A percentile compares a stretch with the other conserved stretches of the same genome.
Evolutionary conservation across 2,888 invertebrate species (phyloP).

Genomic region (Balanococcus diminutus): DNA sequence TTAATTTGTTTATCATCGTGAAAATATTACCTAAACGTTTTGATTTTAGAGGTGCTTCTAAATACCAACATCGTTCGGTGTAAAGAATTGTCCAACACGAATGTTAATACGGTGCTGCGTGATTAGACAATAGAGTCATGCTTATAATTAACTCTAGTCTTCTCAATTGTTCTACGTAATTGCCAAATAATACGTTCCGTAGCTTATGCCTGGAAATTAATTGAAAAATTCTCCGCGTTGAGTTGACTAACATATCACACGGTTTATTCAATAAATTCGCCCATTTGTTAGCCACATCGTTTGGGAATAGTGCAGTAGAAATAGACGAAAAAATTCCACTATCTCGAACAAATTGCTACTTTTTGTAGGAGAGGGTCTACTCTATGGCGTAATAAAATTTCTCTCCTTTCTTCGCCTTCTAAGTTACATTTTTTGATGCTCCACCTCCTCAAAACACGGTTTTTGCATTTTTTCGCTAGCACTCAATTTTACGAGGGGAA

Average conservation of each 20-base stretch:
- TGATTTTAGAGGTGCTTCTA: not conserved
- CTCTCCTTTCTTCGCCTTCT: too few species aligned
- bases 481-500: too few species aligned
- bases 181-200: not conserved
- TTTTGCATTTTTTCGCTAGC: too few species aligned
- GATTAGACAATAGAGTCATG: constrained; percentile 23
- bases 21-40: not conserved
- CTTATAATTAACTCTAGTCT: constrained; percentile 3
- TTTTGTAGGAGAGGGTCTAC: too few species aligned
- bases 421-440: too few species aligned
- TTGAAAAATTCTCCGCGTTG: not conserved
- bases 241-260: not conserved
- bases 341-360: too few species aligned
- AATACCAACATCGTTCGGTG: not conserved
- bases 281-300: not conserved
- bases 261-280: not conserved
- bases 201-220: not conserved
- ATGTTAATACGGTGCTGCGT: constrained; percentile 1
- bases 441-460: too few species aligned
- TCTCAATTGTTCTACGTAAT: constrained; percentile 12
- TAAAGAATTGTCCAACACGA: not conserved
- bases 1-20: not conserved
- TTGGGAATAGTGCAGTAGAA: not conserved
- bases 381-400: not conserved
- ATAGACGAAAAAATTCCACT: not conserved